These are phyloP conservation scores for Notodonta ziczac DNA, from an alignment of 2,888 invertebrate species.

Conservation along the genomic window DNA sequence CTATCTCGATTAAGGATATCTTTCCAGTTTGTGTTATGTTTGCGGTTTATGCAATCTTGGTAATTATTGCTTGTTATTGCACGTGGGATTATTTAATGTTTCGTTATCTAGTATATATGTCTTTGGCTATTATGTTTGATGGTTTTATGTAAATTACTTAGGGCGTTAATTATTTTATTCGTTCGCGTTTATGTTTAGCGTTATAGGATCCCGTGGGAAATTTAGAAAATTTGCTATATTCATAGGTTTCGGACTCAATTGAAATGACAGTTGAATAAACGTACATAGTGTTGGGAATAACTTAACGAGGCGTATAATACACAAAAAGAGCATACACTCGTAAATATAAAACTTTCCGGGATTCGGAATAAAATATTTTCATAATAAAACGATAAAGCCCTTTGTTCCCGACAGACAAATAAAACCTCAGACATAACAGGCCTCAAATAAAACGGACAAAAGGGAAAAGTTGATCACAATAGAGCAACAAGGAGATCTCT, in stretches of 20 bases:
- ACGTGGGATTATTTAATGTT: background rate
- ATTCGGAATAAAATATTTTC: constrained; percentile 8
- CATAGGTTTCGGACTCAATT: too few relatives aligned
- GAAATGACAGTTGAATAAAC: too few relatives aligned
- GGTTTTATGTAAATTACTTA: too few relatives aligned
- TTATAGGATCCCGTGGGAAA: too few relatives aligned
- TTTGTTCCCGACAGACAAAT: constrained; percentile 18
- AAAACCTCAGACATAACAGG: constrained; percentile 18
- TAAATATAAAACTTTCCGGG: constrained; percentile 3
- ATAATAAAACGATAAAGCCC: constrained; percentile 26
- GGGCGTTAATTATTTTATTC: too few relatives aligned
- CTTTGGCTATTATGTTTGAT: too few relatives aligned
- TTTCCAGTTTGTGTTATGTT: background rate
- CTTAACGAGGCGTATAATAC: background rate
- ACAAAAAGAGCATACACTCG: background rate
- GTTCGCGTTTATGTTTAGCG: too few relatives aligned
- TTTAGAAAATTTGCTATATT: too few relatives aligned
- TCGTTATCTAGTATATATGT: too few relatives aligned
- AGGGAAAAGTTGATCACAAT: constrained; percentile 50
- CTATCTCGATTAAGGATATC: constrained; percentile 46
- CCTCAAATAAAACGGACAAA: constrained; percentile 36
- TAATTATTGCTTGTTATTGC: background rate
- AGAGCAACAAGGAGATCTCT: constrained; percentile 54
- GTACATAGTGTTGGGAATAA: background rate
- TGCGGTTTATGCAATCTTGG: constrained; percentile 1